phyloP scores from a whole-genome alignment of 1,140 invertebrate genomes.

The Eurosta solidaginis region DNA sequence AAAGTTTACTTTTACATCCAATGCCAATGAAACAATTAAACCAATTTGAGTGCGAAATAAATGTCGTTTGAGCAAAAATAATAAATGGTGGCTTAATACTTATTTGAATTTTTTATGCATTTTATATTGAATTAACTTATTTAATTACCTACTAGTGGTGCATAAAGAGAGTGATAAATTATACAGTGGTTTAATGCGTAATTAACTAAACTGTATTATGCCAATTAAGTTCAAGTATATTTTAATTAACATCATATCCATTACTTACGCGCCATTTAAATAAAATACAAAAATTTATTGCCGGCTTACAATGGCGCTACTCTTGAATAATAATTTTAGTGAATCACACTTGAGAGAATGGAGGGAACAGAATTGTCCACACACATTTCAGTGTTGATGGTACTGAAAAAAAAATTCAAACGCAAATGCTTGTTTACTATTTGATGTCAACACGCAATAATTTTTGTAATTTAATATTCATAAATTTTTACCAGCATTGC shows the following conservation, averaged over 20 bases:
- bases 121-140: conserved; percentile 10
- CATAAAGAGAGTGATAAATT: conserved; percentile 20
- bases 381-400: background rate
- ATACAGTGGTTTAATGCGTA: conserved; percentile 13
- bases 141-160: background rate
- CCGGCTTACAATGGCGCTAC: background rate
- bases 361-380: no score
- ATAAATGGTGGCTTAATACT: background rate
- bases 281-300: background rate
- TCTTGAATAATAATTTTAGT: background rate
- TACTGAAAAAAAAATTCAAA: background rate
- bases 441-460: background rate
- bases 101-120: background rate
- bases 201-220: conserved; percentile 22
- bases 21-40: background rate
- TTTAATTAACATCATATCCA: conserved; percentile 22
- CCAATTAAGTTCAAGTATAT: conserved; percentile 19
- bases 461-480: conserved; percentile 14
- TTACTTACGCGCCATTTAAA: conserved; percentile 9
- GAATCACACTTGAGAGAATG: background rate
- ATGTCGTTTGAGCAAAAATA: background rate
- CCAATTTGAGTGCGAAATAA: background rate
- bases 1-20: background rate
- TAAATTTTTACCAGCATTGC: background rate
- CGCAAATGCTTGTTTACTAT: background rate